Evolutionary conservation across 2,888 invertebrate genomes (phyloP).

Genomic region (Subacronicta megacephala): DNA sequence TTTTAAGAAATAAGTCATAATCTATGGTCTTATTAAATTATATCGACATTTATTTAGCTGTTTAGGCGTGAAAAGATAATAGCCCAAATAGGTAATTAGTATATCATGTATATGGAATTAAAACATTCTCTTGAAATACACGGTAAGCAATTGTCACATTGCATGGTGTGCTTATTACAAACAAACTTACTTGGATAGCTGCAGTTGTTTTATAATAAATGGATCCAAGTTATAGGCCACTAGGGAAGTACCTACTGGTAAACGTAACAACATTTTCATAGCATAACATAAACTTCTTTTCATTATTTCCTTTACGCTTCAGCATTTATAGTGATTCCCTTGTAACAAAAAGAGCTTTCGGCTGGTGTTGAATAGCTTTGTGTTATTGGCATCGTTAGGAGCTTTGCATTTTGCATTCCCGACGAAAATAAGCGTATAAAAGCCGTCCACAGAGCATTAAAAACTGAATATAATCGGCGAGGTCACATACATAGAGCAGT

Average conservation of each 20-base stretch:
- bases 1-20: too few relatives aligned
- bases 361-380: conserved; percentile 15
- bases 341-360: conserved; percentile 27
- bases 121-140: too few relatives aligned
- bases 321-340: conserved; percentile 17
- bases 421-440: conserved; percentile 8
- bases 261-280: not conserved
- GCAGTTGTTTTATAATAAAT: not conserved
- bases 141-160: not conserved
- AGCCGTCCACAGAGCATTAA: not conserved
- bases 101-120: too few relatives aligned
- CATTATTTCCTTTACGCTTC: conserved; percentile 13
- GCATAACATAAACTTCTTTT: not conserved
- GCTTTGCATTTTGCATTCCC: conserved; percentile 34
- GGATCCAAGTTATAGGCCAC: not conserved
- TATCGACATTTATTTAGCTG: too few relatives aligned
- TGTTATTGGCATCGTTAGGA: conserved; percentile 39
- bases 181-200: not conserved
- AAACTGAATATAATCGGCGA: not conserved
- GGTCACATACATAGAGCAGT: too few relatives aligned
- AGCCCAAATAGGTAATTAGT: too few relatives aligned
- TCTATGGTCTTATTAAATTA: too few relatives aligned
- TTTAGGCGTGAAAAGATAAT: too few relatives aligned
- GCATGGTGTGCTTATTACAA: not conserved
- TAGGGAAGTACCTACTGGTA: not conserved